These are phyloP conservation scores for Ormyrus labotus DNA, from an alignment of 2,888 invertebrate species.

Conservation along the genomic window DNA sequence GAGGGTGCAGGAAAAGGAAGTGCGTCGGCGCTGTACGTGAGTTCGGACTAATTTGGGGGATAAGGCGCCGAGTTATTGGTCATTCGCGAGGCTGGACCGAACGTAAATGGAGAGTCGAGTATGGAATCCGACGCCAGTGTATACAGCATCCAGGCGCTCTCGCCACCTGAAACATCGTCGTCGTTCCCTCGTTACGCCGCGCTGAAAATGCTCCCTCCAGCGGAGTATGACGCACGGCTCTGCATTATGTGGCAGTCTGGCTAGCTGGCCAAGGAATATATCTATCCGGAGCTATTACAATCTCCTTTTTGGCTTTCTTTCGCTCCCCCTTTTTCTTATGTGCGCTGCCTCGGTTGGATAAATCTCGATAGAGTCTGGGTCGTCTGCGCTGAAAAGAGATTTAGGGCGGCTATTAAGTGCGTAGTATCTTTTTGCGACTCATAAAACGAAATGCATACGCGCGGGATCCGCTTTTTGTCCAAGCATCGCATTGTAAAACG, in stretches of 20 bases:
- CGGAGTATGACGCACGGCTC: constrained; percentile 33
- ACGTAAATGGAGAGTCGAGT: constrained; percentile 61
- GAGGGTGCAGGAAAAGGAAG: background rate
- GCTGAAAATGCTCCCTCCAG: background rate
- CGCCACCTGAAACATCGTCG: constrained; percentile 41
- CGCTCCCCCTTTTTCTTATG: constrained; percentile 15
- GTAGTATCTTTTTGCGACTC: constrained; percentile 50
- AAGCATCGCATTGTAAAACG: background rate
- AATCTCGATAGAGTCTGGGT: constrained; percentile 49
- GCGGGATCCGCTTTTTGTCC: background rate
- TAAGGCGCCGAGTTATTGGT: constrained; percentile 69
- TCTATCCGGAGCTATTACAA: constrained; percentile 38
- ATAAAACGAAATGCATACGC: constrained; percentile 43
- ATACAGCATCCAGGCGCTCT: constrained; percentile 8
- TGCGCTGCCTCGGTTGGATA: constrained; percentile 46
- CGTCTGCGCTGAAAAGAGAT: constrained; percentile 36
- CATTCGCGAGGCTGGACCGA: constrained; percentile 59
- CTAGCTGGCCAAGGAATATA: constrained; percentile 22
- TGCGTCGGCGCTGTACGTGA: constrained; percentile 23
- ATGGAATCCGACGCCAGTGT: constrained; percentile 53
- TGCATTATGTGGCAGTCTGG: constrained; percentile 3
- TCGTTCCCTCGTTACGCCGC: constrained; percentile 51
- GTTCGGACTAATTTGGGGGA: constrained; percentile 67
- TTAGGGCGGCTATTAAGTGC: constrained; percentile 47
- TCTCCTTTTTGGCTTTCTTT: constrained; percentile 48